Base-by-base conservation (phyloP, 2,113 vertebrate genomes). In the Camelus dromedarius region DNA sequence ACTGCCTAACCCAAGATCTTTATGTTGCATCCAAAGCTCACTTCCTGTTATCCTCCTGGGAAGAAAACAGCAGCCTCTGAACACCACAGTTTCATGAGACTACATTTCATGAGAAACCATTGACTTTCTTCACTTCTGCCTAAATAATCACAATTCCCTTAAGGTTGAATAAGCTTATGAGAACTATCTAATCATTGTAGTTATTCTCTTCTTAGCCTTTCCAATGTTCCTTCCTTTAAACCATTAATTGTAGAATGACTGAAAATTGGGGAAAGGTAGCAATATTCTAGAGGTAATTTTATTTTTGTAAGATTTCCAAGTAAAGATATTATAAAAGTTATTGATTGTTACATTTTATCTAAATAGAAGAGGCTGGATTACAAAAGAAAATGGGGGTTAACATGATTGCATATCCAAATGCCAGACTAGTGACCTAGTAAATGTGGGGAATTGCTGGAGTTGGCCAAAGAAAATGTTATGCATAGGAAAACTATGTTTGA, bases 371-470 rank as follows among this genome's bases (percentile, higher is more conserved):
- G 22, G 42, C 38, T 89, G 20, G 58, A 91, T 94, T 96, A 91
- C 60, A 96, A 85, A 93, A 93, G 76, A 97, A 97, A 96, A 97
- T n/a, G 19, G 83, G 81, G 95, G 76, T 92, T 91, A 94, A 94
- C 58, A 91, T 67, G 81, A 95, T 6, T 89, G 26, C 54, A 91
- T 52, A 54, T 76, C 60, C 73, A 96, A 77, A 93, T 94, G 81
- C 91, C 85, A 92, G 32, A 92, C 20, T 13, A 80, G 35, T 60
- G 60, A 96, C 66, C 58, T 82, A 58, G 84, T 66, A 75, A 88
- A 88, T 81, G 86, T 93, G 93, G 91, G 91, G 95, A 89, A 93
- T 19, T 76, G 58, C 54, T 85, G 26, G 64, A 82, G 35, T 18
- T 82, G 24, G 85, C 89, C 95, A 95, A 96, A 70, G 80, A 95